Evolutionary conservation across 2,113 vertebrate species (phyloP).

Genomic region (Oryzias curvinotus): DNA sequence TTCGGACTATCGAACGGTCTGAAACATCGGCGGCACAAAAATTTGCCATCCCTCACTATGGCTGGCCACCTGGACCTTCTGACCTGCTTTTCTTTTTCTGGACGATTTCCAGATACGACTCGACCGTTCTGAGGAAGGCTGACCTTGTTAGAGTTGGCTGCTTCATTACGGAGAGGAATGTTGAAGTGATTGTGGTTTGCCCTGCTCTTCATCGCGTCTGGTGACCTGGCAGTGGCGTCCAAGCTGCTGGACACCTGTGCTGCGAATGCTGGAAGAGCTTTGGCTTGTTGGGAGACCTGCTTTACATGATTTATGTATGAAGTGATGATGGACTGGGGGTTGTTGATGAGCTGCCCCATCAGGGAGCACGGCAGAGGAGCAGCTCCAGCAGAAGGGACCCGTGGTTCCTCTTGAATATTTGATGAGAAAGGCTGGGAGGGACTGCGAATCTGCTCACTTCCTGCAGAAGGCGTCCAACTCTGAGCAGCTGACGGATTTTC

Average conservation of each 20-base stretch:
- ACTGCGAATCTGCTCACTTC: slow-evolving; percentile 35
- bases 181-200: slow-evolving; percentile 68
- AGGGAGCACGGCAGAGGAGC: slow-evolving; percentile 65
- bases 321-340: slow-evolving; percentile 79
- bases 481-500: slow-evolving; percentile 19
- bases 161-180: slow-evolving; percentile 66
- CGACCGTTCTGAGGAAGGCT: slow-evolving; percentile 22
- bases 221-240: slow-evolving; percentile 64
- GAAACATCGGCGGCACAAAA: slow-evolving; percentile 92
- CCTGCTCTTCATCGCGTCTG: slow-evolving; percentile 73
- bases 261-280: slow-evolving; percentile 72
- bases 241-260: slow-evolving; percentile 78
- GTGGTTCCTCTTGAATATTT: slow-evolving; percentile 45
- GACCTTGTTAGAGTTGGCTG: background rate
- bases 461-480: slow-evolving; percentile 45
- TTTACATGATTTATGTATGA: slow-evolving; percentile 77
- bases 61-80: slow-evolving; percentile 93
- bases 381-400: slow-evolving; percentile 69
- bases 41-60: slow-evolving; percentile 91
- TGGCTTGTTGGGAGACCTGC: slow-evolving; percentile 75
- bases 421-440: slow-evolving; percentile 49
- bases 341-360: slow-evolving; percentile 75
- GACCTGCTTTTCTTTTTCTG: slow-evolving; percentile 73
- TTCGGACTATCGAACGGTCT: slow-evolving; percentile 89
- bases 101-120: slow-evolving; percentile 53